These are phyloP conservation scores for Cabera pusaria DNA, from an alignment of 2,888 invertebrate species.

Conservation along the genomic window DNA sequence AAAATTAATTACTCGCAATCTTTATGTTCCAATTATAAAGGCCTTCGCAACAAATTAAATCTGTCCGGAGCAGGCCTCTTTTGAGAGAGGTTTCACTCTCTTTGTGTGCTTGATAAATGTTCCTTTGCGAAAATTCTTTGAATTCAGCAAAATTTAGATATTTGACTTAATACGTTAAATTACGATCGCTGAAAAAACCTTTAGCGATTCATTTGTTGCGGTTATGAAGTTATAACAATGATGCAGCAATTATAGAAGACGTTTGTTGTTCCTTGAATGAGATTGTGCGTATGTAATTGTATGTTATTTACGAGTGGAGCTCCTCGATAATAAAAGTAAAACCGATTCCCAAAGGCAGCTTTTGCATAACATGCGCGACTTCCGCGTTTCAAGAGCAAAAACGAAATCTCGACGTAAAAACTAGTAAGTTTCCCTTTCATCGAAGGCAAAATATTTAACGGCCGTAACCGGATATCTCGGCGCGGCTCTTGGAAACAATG, in stretches of 20 bases:
- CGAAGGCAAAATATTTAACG: slow-evolving; percentile 81
- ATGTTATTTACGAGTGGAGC: slow-evolving; percentile 61
- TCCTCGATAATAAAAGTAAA: slow-evolving; percentile 66
- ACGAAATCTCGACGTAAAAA: slow-evolving; percentile 72
- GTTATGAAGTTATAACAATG: slow-evolving; percentile 55
- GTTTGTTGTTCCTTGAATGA: slow-evolving; percentile 52
- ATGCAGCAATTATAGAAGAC: slow-evolving; percentile 52
- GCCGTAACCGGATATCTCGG: slow-evolving; percentile 81
- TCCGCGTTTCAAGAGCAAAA: slow-evolving; percentile 77
- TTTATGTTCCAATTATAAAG: slow-evolving; percentile 84
- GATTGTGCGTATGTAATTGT: slow-evolving; percentile 64
- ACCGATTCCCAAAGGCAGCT: slow-evolving; percentile 70
- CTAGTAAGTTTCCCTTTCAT: slow-evolving; percentile 80
- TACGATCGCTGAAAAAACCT: slow-evolving; percentile 58
- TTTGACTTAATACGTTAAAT: slow-evolving; percentile 70
- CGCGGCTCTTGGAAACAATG: slow-evolving; percentile 78
- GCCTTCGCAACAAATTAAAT: slow-evolving; percentile 84
- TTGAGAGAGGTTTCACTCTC: slow-evolving; percentile 82
- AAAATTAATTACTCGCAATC: slow-evolving; percentile 84
- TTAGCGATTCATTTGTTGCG: slow-evolving; percentile 39
- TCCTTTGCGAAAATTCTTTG: slow-evolving; percentile 74
- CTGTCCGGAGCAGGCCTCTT: slow-evolving; percentile 81
- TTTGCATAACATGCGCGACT: slow-evolving; percentile 78
- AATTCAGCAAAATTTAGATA: slow-evolving; percentile 71
- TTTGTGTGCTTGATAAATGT: slow-evolving; percentile 83